These are phyloP conservation scores for Dendrolimus kikuchii DNA, from an alignment of 1,140 invertebrate species.

Conservation along the genomic window DNA sequence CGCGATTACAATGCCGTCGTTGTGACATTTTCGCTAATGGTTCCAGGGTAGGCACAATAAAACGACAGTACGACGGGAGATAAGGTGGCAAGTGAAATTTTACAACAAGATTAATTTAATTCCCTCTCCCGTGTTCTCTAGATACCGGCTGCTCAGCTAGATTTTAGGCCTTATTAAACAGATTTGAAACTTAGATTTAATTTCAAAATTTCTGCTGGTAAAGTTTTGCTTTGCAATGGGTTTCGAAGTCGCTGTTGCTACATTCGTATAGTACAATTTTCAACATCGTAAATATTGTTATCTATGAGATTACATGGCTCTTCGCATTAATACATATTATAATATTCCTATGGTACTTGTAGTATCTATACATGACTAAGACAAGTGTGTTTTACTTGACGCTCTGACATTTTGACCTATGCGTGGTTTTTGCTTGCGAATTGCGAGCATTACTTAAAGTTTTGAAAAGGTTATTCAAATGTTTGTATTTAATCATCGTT, in stretches of 20 bases:
- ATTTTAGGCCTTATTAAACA: slow-evolving; percentile 6
- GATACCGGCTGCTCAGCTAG: slow-evolving; percentile 25
- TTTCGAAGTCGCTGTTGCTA: no score
- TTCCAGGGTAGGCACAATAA: slow-evolving; percentile 68
- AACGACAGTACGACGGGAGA: slow-evolving; percentile 66
- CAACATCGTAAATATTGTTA: no score
- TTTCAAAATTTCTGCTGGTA: no score
- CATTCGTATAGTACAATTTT: no score
- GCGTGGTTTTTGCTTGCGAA: slow-evolving; percentile 55
- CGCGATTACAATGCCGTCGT: slow-evolving; percentile 60
- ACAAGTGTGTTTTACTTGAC: slow-evolving; percentile 28
- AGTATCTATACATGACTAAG: slow-evolving; percentile 12
- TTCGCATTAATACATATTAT: no score
- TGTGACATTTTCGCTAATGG: slow-evolving; percentile 71
- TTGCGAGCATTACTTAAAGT: slow-evolving; percentile 37
- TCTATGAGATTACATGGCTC: no score
- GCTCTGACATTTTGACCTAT: slow-evolving; percentile 43
- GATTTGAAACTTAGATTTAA: slow-evolving; percentile 6
- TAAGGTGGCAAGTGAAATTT: slow-evolving; percentile 70
- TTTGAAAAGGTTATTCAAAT: slow-evolving; percentile 54
- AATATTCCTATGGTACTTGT: background rate
- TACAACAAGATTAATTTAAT: slow-evolving; percentile 65
- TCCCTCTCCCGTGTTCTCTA: slow-evolving; percentile 27
- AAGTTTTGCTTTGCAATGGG: no score
- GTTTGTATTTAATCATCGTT: slow-evolving; percentile 49